A percentile compares a stretch with the other conserved stretches of the same genome.
phyloP scores from a whole-genome alignment of 2,888 invertebrate species.

The Drosophila colorata region DNA sequence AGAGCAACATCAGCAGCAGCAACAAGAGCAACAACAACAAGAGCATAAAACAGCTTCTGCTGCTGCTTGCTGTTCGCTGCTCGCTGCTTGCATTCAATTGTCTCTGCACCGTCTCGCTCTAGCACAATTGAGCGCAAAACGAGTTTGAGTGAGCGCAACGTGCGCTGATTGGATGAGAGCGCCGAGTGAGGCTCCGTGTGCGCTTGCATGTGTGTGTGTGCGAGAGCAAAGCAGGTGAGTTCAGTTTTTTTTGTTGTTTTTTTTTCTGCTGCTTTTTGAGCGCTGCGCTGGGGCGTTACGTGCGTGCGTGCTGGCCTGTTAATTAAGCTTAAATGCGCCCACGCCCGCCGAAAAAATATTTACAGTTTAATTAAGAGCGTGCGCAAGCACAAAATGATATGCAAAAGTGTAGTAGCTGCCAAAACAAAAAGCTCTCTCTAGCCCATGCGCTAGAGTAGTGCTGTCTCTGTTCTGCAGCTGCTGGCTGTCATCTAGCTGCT shows the following conservation, averaged over 20 bases:
- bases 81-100: conserved; percentile 58
- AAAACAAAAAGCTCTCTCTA: conserved; percentile 26
- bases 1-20: conserved; percentile 72
- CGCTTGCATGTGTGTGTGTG: conserved; percentile 13
- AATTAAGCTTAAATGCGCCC: conserved; percentile 67
- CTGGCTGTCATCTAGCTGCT: conserved; percentile 48
- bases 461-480: conserved; percentile 42
- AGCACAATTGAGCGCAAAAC: conserved; percentile 61
- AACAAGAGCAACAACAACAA: conserved; percentile 61
- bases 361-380: conserved; percentile 54
- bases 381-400: conserved; percentile 20
- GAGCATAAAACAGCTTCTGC: conserved; percentile 76
- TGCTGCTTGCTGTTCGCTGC: conserved; percentile 52
- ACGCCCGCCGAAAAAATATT: conserved; percentile 40
- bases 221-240: conserved; percentile 55
- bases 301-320: conserved; percentile 52
- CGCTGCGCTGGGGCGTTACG: conserved; percentile 62
- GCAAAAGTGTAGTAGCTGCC: conserved; percentile 41
- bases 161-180: conserved; percentile 61
- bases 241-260: neutral
- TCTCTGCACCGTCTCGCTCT: conserved; percentile 57
- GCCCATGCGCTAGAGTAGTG: conserved; percentile 5
- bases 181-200: conserved; percentile 21
- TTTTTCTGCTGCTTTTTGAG: conserved; percentile 15
- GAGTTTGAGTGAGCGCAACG: conserved; percentile 65